phyloP scores from a whole-genome alignment of 2,888 invertebrate genomes.

The Sarcophaga subvicina region DNA sequence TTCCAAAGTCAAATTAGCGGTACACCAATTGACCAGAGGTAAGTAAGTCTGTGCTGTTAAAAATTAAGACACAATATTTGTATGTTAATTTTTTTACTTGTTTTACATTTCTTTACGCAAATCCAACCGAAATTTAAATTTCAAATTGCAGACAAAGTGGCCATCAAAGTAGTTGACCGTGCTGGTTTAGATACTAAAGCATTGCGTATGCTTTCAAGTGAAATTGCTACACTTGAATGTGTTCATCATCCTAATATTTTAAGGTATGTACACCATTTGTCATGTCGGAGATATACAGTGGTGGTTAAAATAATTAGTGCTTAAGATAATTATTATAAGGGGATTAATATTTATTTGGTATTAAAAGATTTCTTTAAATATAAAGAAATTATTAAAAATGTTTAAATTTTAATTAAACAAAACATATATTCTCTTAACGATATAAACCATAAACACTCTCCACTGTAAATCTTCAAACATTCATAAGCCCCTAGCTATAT shows the following conservation, averaged over 20 bases:
- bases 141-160: conserved; percentile 85
- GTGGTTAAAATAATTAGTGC: no score
- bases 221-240: conserved; percentile 87
- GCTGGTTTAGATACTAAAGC: conserved; percentile 87
- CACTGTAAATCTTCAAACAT: neutral
- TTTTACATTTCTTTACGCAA: neutral
- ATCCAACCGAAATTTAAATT: neutral
- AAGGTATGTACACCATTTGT: conserved; percentile 79
- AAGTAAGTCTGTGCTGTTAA: conserved; percentile 65
- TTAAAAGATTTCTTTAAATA: no score
- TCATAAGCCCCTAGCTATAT: neutral
- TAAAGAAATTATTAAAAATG: no score
- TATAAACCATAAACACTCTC: neutral
- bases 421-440: neutral
- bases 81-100: neutral
- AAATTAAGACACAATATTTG: neutral
- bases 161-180: conserved; percentile 89
- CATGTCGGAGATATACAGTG: no score
- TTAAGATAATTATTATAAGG: no score
- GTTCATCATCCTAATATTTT: conserved; percentile 89
- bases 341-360: no score
- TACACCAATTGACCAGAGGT: conserved; percentile 89
- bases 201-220: conserved; percentile 86
- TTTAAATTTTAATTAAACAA: neutral
- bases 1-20: conserved; percentile 89